A percentile compares a stretch with the other conserved stretches of the same genome.
Conservation (phyloP, 2,797 vertebrate species). For the Paratrypauchen microcephalus region DNA sequence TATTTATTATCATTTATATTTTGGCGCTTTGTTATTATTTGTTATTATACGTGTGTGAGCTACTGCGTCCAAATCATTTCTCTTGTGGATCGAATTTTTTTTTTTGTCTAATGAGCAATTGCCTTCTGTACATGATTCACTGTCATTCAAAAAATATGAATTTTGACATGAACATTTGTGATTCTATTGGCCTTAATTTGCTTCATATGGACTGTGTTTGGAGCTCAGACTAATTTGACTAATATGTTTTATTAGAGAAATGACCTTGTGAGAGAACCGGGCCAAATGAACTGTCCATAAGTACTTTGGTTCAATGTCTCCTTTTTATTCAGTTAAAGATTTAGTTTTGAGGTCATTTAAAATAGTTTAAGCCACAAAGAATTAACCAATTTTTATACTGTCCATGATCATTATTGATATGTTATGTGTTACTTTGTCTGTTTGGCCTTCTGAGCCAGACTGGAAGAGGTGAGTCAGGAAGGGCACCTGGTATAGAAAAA, state of each 20-base stretch:
- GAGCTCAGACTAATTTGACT: not conserved
- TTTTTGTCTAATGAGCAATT: no score
- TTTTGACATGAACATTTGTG: not conserved
- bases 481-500: not conserved
- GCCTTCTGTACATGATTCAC: not conserved
- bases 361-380: not conserved
- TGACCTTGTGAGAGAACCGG: conserved; percentile 5
- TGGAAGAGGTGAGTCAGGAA: not conserved
- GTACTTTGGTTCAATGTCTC: conserved; percentile 4
- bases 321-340: not conserved
- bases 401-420: not conserved
- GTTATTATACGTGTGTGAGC: no score
- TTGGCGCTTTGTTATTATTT: no score
- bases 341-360: not conserved
- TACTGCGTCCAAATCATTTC: no score
- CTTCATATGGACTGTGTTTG: not conserved
- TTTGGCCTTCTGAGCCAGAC: not conserved
- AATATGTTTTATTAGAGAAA: not conserved
- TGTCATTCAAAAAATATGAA: not conserved
- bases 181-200: not conserved
- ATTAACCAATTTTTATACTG: not conserved
- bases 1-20: no score
- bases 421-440: not conserved
- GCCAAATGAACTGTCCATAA: conserved; percentile 12
- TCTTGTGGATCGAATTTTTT: no score